Evolutionary conservation across 2,113 vertebrate species (phyloP), one percentile per base, ranked within the genome.

Genomic region (Vulpes ferrilata): DNA sequence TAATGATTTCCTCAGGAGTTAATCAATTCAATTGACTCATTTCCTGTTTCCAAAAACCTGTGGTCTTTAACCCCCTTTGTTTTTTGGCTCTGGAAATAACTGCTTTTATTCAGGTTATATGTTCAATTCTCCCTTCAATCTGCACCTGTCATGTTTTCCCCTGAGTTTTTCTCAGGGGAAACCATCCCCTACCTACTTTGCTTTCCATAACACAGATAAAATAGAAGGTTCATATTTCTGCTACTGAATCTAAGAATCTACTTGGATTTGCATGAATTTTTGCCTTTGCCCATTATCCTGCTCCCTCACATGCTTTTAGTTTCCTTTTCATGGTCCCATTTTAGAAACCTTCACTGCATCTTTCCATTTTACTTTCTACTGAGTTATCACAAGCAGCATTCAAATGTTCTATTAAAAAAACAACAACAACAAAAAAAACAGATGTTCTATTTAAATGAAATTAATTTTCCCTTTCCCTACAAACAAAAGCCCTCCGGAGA

Each of bases 331-430:
- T 30, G 73, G 55, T 93, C 27, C 48, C 1, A 0, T 64, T 48
- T 96, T 64, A 73, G 85, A 78, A 96, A 90, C 8, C 23, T 90
- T 81, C 27, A 62, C 51, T 79, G 3, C 32, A 23, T 96, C 74
- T 67, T 92, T 81, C 83, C 38, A 67, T 95, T 90, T 83, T 95
- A 22, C 82, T 87, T 85, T 94, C 65, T 84, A 27, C 27, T 69
- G 88, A 74, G n/a, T 69, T 94, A 83, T n/a, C n/a, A 25, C 73
- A 76, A 93, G 65, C 71, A 82, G n/a, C 43, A 82, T 59, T 93
- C 22, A 86, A 55, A 69, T 57, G 23, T 82, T 84, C 27, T 95
- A 13, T 93, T 94, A 53, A 86, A 90, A 43, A 1, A 43, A 43
- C 38, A 43, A 43, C 43, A 43, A 43, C 43, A 43, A 43, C 43